phyloP scores from a whole-genome alignment of 1,140 invertebrate species.

The Macrobrachium rosenbergii region DNA sequence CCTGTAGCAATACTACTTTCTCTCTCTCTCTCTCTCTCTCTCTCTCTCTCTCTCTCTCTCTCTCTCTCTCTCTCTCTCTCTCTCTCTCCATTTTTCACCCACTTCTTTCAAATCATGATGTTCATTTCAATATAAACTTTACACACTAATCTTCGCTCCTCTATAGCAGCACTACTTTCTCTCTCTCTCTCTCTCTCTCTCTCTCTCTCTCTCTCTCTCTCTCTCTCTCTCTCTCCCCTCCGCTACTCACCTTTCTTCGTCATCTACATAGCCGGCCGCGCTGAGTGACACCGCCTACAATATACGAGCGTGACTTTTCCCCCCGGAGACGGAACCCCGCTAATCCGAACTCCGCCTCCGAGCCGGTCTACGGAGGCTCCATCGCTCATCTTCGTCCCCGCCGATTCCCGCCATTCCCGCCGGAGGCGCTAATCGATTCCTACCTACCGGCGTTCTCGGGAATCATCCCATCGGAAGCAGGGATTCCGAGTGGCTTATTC shows the following conservation, averaged over 20 bases:
- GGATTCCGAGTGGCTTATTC: too few relatives aligned
- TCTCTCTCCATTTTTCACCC: neutral
- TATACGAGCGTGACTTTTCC: too few relatives aligned
- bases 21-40: conserved; percentile 13
- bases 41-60: conserved; percentile 18
- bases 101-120: neutral
- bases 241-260: neutral
- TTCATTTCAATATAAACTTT: neutral
- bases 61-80: conserved; percentile 27
- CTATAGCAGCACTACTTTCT: neutral
- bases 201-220: conserved; percentile 40
- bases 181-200: conserved; percentile 33
- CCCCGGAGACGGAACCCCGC: neutral
- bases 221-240: conserved; percentile 32
- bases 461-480: too few relatives aligned
- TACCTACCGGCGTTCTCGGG: too few relatives aligned
- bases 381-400: neutral
- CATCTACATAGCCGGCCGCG: neutral
- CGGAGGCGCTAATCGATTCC: too few relatives aligned
- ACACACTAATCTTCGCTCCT: neutral
- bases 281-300: neutral
- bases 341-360: neutral
- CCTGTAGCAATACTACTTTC: neutral
- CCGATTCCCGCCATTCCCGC: neutral
- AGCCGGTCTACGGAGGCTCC: neutral